phyloP scores from a whole-genome alignment of 2,797 vertebrate species.

The Gymnocypris eckloni region DNA sequence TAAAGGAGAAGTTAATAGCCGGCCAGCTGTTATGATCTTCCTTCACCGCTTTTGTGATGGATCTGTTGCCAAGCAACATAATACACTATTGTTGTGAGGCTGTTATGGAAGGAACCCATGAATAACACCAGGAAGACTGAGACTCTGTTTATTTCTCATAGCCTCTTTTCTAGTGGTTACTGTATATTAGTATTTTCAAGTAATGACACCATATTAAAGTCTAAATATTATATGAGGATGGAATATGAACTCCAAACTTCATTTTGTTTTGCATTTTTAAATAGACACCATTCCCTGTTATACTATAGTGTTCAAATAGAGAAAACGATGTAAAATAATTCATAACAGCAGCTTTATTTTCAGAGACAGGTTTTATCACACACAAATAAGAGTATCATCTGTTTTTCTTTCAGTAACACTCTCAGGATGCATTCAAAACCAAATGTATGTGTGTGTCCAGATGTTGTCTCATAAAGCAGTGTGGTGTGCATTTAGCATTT shows the following conservation, averaged over 20 bases:
- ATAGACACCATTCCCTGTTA: not conserved
- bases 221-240: not conserved
- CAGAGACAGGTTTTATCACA: constrained; percentile 44
- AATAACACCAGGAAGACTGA: not conserved
- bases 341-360: constrained; percentile 57
- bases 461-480: not conserved
- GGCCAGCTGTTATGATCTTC: not conserved
- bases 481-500: not conserved
- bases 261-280: not conserved
- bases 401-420: not conserved
- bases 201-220: not conserved
- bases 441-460: not conserved
- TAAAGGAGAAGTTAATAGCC: constrained; percentile 1
- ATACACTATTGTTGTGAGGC: constrained; percentile 9
- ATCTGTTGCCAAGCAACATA: constrained; percentile 26
- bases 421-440: not conserved
- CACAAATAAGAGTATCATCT: not conserved
- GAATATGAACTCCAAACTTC: not conserved
- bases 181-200: not conserved
- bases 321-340: not conserved
- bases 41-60: constrained; percentile 22
- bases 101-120: not conserved
- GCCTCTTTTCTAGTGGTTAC: not conserved
- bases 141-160: not conserved
- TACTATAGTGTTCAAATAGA: not conserved